Evolutionary conservation across 1,140 invertebrate genomes (phyloP).

Genomic region (Ceratitis capitata): DNA sequence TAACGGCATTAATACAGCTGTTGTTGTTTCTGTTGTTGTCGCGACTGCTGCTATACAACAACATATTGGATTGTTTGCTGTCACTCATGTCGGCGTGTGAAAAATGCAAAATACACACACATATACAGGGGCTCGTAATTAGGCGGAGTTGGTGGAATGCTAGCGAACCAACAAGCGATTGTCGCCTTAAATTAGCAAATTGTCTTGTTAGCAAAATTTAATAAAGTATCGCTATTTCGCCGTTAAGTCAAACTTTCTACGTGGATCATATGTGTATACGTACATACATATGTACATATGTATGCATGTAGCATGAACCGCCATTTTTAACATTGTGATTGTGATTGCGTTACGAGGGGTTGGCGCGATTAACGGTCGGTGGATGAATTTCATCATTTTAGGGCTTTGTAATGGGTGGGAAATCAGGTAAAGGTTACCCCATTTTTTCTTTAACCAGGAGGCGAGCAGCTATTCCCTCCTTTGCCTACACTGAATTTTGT

Average conservation of each 20-base stretch:
- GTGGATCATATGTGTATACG: too few species aligned
- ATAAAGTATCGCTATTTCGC: background rate
- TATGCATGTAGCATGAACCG: too few species aligned
- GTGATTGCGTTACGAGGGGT: too few species aligned
- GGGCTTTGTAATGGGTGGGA: too few species aligned
- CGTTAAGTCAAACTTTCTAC: background rate
- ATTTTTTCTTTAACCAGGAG: too few species aligned
- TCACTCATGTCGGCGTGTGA: conserved; percentile 15
- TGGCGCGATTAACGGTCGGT: too few species aligned
- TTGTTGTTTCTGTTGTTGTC: background rate
- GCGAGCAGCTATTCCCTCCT: too few species aligned
- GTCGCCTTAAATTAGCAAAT: background rate
- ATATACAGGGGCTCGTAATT: too few species aligned
- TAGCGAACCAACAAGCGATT: background rate
- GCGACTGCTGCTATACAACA: background rate
- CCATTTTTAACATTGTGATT: too few species aligned
- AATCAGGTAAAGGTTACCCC: too few species aligned
- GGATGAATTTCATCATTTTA: too few species aligned
- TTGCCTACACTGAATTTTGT: too few species aligned
- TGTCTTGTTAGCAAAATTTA: background rate
- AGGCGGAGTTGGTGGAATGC: background rate
- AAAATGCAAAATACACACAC: conserved; percentile 6
- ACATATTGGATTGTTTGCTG: background rate
- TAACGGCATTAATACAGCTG: background rate
- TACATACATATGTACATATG: background rate